These are phyloP conservation scores for Sebastes matsubarae DNA, from an alignment of 2,797 vertebrate genomes.

Conservation along the genomic window DNA sequence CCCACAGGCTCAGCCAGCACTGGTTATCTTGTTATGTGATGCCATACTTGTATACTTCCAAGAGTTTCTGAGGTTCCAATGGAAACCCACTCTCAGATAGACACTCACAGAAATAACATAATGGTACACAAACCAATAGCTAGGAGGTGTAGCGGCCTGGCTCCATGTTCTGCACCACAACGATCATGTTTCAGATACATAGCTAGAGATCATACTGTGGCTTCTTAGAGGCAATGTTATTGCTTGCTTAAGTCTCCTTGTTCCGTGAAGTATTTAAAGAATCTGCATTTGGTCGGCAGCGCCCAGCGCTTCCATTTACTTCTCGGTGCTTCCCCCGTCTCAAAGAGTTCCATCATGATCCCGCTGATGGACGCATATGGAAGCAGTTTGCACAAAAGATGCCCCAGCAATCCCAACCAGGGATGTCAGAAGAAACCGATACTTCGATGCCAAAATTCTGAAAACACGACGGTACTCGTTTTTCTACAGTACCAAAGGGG, in stretches of 20 bases:
- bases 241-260: conserved; percentile 19
- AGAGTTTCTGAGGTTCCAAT: conserved; percentile 22
- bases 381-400: neutral
- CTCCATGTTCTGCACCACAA: neutral
- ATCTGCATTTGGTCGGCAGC: neutral
- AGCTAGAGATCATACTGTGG: conserved; percentile 19
- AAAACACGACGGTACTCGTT: neutral
- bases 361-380: neutral
- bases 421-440: neutral
- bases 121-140: neutral
- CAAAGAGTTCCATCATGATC: neutral
- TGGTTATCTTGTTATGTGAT: conserved; percentile 40
- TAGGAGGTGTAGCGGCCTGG: conserved; percentile 16
- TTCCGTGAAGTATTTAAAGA: conserved; percentile 22
- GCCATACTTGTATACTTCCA: conserved; percentile 26
- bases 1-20: conserved; percentile 33
- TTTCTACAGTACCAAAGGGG: neutral
- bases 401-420: neutral
- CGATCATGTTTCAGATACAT: conserved; percentile 24
- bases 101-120: conserved; percentile 14
- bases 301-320: neutral
- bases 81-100: conserved; percentile 34
- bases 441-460: neutral
- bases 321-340: neutral
- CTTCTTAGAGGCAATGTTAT: conserved; percentile 16